Evolutionary conservation across 2,888 invertebrate species (phyloP).

Genomic region (Drymonia ruficornis): DNA sequence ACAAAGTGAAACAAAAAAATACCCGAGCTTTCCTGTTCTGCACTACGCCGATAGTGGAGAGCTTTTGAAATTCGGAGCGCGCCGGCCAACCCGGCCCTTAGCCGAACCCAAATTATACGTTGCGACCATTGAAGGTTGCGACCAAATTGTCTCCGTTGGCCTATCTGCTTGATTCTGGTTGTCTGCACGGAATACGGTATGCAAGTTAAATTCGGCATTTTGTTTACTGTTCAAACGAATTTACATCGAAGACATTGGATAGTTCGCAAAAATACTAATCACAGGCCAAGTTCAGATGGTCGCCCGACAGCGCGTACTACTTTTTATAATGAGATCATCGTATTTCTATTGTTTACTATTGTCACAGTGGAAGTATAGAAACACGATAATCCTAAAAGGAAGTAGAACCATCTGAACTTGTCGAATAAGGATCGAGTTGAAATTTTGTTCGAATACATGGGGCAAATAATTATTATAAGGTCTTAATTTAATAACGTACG

Average conservation of each 20-base stretch:
- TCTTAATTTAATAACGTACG: too few relatives aligned
- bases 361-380: too few relatives aligned
- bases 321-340: too few relatives aligned
- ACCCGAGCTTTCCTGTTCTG: not conserved
- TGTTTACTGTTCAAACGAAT: not conserved
- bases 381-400: too few relatives aligned
- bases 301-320: too few relatives aligned
- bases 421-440: too few relatives aligned
- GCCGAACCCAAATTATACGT: conserved; percentile 70
- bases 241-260: not conserved
- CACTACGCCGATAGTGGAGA: conserved; percentile 27
- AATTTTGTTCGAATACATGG: too few relatives aligned
- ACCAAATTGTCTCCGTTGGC: conserved; percentile 68
- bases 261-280: not conserved
- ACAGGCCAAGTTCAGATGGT: conserved; percentile 2
- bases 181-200: conserved; percentile 54
- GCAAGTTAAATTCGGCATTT: conserved; percentile 21
- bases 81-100: conserved; percentile 57
- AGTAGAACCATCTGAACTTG: too few relatives aligned
- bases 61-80: conserved; percentile 62
- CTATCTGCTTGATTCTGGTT: conserved; percentile 60
- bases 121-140: conserved; percentile 63
- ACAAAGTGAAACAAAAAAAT: conserved; percentile 1
- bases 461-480: too few relatives aligned
- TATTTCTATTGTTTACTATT: too few relatives aligned